phyloP scores from a whole-genome alignment of 2,797 vertebrate species.

The Oceanodroma leucorhoa region DNA sequence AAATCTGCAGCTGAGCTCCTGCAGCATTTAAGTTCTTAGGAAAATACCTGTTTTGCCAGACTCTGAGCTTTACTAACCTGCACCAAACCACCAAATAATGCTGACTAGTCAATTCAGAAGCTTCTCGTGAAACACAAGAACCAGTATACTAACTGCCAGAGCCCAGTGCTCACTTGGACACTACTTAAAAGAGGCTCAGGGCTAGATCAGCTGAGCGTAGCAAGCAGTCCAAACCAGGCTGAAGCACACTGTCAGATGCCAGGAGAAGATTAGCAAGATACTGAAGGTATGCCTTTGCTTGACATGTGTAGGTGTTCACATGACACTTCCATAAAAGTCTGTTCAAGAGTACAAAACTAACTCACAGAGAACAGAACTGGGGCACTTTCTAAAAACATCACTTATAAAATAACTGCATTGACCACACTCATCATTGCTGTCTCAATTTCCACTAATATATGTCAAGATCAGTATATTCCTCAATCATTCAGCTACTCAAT shows the following conservation, averaged over 20 bases:
- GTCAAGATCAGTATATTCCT: background rate
- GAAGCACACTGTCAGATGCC: background rate
- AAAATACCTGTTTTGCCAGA: background rate
- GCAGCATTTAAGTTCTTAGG: background rate
- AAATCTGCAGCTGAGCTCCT: conserved; percentile 8
- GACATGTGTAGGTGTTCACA: background rate
- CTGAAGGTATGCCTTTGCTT: background rate
- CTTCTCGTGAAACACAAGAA: background rate
- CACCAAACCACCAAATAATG: background rate
- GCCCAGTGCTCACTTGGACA: background rate
- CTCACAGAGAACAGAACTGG: background rate
- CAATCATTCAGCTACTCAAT: background rate
- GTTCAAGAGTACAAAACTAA: background rate
- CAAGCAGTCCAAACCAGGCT: background rate
- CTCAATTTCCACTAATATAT: background rate
- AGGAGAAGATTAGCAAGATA: background rate
- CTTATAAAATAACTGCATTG: background rate
- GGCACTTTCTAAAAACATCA: background rate
- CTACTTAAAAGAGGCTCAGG: background rate
- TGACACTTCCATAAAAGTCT: background rate
- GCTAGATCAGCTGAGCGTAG: background rate
- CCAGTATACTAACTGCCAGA: background rate
- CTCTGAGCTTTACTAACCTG: background rate
- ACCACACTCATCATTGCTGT: background rate
- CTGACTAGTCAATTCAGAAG: background rate